Percentiles rank a stretch among this genome's conserved stretches.
Evolutionary conservation across 2,888 invertebrate species (phyloP).

Genomic region (Achlya flavicornis): DNA sequence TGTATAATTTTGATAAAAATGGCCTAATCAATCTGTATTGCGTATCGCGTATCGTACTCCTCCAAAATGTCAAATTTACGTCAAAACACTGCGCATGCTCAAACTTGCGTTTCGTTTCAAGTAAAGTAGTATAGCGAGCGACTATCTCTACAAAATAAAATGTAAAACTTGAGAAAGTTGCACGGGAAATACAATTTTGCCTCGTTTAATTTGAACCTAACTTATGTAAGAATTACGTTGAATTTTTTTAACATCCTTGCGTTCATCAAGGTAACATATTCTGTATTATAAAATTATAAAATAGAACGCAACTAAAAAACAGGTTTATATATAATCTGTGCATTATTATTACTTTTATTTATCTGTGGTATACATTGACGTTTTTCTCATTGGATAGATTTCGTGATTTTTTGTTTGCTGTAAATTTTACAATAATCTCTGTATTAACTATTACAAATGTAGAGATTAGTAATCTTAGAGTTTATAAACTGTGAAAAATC

Average conservation of each 20-base stretch:
- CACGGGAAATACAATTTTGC: too few relatives aligned
- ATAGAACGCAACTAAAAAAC: not conserved
- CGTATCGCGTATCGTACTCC: not conserved
- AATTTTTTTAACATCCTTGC: too few relatives aligned
- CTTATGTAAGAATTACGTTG: too few relatives aligned
- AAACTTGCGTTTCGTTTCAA: not conserved
- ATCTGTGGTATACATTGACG: constrained; percentile 54
- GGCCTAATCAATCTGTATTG: too few relatives aligned
- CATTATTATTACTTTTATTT: constrained; percentile 4
- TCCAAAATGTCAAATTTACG: not conserved
- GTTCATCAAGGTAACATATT: too few relatives aligned
- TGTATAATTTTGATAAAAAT: not conserved
- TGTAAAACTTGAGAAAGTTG: too few relatives aligned
- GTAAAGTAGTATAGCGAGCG: not conserved
- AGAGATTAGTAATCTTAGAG: constrained; percentile 53
- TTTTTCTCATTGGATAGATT: constrained; percentile 52
- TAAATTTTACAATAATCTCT: constrained; percentile 59
- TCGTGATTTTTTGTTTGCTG: constrained; percentile 71
- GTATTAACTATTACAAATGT: constrained; percentile 68
- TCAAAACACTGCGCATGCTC: constrained; percentile 3
- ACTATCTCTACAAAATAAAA: too few relatives aligned
- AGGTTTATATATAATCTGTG: not conserved
- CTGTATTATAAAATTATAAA: too few relatives aligned
- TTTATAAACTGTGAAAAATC: constrained; percentile 44
- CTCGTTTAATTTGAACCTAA: too few relatives aligned